A percentile compares a stretch with the other conserved stretches of the same genome.
Evolutionary conservation across 2,113 vertebrate genomes (phyloP).

Genomic region (Phaethon lepturus): DNA sequence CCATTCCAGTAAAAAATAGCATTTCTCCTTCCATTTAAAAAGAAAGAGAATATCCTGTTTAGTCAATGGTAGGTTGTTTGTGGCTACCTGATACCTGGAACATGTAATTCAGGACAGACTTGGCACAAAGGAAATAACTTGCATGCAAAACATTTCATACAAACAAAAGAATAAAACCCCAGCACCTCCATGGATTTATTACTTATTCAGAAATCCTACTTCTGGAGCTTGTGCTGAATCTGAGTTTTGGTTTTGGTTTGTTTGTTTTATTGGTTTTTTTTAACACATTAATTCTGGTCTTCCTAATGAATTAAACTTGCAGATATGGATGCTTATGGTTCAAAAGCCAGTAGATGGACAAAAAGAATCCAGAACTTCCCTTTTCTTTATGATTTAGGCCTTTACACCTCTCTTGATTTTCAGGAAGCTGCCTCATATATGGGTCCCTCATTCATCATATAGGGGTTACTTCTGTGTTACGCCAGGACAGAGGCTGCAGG

Average conservation of each 20-base stretch:
- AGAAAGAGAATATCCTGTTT: background rate
- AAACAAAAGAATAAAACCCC: background rate
- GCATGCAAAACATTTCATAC: background rate
- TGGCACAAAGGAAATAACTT: background rate
- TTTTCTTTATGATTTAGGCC: background rate
- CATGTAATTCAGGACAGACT: background rate
- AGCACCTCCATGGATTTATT: background rate
- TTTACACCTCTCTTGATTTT: background rate
- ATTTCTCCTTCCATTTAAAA: background rate
- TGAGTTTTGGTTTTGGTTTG: background rate
- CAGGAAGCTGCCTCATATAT: background rate
- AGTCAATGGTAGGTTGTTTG: background rate
- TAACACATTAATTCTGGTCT: background rate
- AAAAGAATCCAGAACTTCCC: background rate
- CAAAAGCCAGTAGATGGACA: background rate
- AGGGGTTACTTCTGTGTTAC: background rate
- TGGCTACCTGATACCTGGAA: background rate
- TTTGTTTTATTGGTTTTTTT: background rate
- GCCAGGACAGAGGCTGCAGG: background rate
- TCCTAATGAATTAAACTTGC: background rate
- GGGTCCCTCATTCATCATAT: rapidly evolving
- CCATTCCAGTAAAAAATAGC: background rate
- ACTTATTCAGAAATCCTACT: background rate
- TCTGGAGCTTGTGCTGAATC: background rate
- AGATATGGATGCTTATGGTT: background rate